Evolutionary conservation across 2,888 invertebrate genomes (phyloP).

Genomic region (Sussaba pulchella): DNA sequence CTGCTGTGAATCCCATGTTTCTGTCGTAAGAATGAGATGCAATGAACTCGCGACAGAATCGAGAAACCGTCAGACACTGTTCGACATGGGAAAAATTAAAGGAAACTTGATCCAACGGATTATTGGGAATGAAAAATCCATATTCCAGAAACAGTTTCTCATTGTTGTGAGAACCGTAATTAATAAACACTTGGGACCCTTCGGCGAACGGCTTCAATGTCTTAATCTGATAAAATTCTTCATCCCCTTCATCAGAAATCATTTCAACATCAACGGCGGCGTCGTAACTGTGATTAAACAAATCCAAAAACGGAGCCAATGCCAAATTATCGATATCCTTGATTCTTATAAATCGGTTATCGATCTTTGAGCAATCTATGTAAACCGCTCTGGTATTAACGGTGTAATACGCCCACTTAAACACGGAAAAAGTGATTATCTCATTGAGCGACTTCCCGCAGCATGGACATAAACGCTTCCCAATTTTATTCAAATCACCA

Average conservation of each 20-base stretch:
- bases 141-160: slow-evolving; percentile 93
- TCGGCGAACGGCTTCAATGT: slow-evolving; percentile 86
- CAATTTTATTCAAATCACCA: slow-evolving; percentile 59
- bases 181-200: slow-evolving; percentile 93
- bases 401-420: slow-evolving; percentile 93
- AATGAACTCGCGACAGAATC: slow-evolving; percentile 87
- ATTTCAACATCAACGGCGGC: slow-evolving; percentile 86
- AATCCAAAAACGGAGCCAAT: slow-evolving; percentile 94
- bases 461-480: slow-evolving; percentile 79
- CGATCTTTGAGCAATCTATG: slow-evolving; percentile 86
- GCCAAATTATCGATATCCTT: slow-evolving; percentile 85
- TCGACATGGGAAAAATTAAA: slow-evolving; percentile 87
- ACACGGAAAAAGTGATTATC: slow-evolving; percentile 86
- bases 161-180: slow-evolving; percentile 94
- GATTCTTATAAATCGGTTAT: slow-evolving; percentile 67
- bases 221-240: slow-evolving; percentile 85
- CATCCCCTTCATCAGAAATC: slow-evolving; percentile 78
- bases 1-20: slow-evolving; percentile 87
- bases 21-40: slow-evolving; percentile 87
- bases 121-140: slow-evolving; percentile 91
- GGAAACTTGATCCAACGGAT: slow-evolving; percentile 89
- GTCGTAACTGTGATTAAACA: slow-evolving; percentile 93
- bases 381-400: slow-evolving; percentile 95
- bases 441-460: slow-evolving; percentile 83
- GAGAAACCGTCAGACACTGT: slow-evolving; percentile 81